phyloP scores from a whole-genome alignment of 2,888 invertebrate genomes.

The Drosophila suboccidentalis region DNA sequence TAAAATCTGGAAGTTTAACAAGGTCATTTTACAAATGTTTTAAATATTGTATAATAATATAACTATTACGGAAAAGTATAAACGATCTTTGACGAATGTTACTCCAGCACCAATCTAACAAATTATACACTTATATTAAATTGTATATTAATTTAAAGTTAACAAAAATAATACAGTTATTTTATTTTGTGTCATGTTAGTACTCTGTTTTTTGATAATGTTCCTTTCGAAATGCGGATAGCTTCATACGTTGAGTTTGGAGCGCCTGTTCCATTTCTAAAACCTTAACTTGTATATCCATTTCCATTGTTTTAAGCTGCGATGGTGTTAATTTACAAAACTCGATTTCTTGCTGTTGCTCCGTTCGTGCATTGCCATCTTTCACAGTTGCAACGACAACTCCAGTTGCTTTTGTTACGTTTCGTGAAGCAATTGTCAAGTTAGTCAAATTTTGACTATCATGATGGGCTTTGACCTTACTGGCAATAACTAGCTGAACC shows the following conservation, averaged over 20 bases:
- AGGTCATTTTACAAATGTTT: constrained; percentile 18
- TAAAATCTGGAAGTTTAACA: constrained; percentile 20
- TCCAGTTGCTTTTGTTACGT: constrained; percentile 96
- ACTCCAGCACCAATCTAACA: constrained; percentile 24
- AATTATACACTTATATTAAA: constrained; percentile 23
- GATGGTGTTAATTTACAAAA: constrained; percentile 95
- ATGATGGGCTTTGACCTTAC: constrained; percentile 96
- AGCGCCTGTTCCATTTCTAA: constrained; percentile 96
- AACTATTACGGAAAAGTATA: constrained; percentile 5
- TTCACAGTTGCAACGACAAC: constrained; percentile 97
- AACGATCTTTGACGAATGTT: constrained; percentile 13
- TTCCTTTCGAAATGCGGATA: constrained; percentile 94
- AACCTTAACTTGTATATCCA: constrained; percentile 98
- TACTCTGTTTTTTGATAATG: constrained; percentile 90
- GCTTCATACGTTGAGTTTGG: constrained; percentile 93
- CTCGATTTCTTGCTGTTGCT: constrained; percentile 96
- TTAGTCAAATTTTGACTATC: constrained; percentile 92
- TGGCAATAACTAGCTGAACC: constrained; percentile 98
- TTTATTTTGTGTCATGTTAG: constrained; percentile 40
- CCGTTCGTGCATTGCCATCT: constrained; percentile 93
- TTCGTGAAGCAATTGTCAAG: constrained; percentile 93
- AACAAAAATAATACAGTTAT: constrained; percentile 33
- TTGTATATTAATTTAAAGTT: constrained; percentile 18
- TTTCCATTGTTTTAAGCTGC: constrained; percentile 97
- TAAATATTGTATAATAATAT: constrained; percentile 22